A percentile compares a stretch with the other conserved stretches of the same genome.
Evolutionary conservation across 2,888 invertebrate species (phyloP).

Genomic region (Omphaloscelis lunosa): DNA sequence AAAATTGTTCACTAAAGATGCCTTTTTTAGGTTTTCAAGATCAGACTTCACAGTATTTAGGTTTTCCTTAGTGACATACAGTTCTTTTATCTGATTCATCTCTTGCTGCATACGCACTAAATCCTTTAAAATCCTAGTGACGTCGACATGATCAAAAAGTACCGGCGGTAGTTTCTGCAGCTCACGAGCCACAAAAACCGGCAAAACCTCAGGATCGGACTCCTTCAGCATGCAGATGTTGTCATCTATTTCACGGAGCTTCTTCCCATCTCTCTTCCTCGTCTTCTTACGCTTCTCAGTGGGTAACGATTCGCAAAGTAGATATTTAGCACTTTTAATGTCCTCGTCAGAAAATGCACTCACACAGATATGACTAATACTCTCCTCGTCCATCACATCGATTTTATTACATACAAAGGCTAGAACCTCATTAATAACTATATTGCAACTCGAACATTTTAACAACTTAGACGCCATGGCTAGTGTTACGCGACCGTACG

Average conservation of each 20-base stretch:
- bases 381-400: too few species aligned
- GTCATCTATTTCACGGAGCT: conserved; percentile 28
- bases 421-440: too few species aligned
- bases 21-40: conserved; percentile 24
- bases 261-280: too few species aligned
- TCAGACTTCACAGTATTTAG: conserved; percentile 11
- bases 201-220: conserved; percentile 11
- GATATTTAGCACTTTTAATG: too few species aligned
- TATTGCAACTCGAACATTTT: too few species aligned
- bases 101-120: conserved; percentile 4
- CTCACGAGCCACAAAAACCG: conserved; percentile 2
- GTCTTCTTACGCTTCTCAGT: too few species aligned
- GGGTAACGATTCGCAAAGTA: too few species aligned
- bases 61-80: conserved; percentile 12
- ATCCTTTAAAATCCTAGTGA: conserved; percentile 1
- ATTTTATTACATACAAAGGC: too few species aligned
- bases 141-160: conserved; percentile 7
- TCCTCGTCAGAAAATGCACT: background rate
- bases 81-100: conserved; percentile 12
- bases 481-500: too few species aligned
- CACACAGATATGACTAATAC: too few species aligned
- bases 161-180: background rate
- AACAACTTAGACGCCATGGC: too few species aligned
- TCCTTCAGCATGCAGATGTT: conserved; percentile 25
- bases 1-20: conserved; percentile 4